Evolutionary conservation across 2,888 invertebrate species (phyloP).

Genomic region (Tinea semifulvella): DNA sequence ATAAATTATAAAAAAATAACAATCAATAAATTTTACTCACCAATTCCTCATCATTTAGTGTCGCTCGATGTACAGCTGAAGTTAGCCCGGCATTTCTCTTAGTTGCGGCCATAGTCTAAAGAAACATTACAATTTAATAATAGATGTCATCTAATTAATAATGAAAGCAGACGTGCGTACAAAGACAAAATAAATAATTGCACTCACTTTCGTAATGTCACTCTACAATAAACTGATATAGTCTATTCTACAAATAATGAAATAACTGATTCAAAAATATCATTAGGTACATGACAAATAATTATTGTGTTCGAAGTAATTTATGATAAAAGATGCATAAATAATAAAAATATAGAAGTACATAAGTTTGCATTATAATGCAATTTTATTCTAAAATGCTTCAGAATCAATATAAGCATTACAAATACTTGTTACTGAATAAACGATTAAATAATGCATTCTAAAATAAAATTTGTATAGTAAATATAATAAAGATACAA

Average conservation of each 20-base stretch:
- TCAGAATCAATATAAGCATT: slow-evolving; percentile 9
- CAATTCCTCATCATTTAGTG: slow-evolving; percentile 98
- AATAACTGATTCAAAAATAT: slow-evolving; percentile 1
- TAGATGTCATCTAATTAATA: too few relatives aligned
- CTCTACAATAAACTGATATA: neutral
- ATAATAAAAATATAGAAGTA: neutral
- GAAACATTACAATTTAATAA: slow-evolving; percentile 17
- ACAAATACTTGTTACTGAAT: slow-evolving; percentile 15
- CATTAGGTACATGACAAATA: neutral
- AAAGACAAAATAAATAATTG: slow-evolving; percentile 12
- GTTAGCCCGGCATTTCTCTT: slow-evolving; percentile 97
- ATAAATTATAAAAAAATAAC: neutral
- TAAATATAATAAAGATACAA: too few relatives aligned
- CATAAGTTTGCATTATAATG: neutral
- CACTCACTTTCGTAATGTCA: neutral
- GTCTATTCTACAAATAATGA: slow-evolving; percentile 5
- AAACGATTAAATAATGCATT: slow-evolving; percentile 12
- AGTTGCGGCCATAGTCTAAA: slow-evolving; percentile 98
- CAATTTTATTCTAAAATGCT: slow-evolving; percentile 5
- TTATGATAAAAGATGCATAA: neutral
- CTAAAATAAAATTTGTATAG: too few relatives aligned
- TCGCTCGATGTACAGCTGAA: slow-evolving; percentile 95
- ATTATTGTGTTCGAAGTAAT: neutral
- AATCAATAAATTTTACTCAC: too few relatives aligned
- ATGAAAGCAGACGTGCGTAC: slow-evolving; percentile 10